Conservation (phyloP, 2,888 invertebrate genomes). For the Allophyes oxyacanthae region DNA sequence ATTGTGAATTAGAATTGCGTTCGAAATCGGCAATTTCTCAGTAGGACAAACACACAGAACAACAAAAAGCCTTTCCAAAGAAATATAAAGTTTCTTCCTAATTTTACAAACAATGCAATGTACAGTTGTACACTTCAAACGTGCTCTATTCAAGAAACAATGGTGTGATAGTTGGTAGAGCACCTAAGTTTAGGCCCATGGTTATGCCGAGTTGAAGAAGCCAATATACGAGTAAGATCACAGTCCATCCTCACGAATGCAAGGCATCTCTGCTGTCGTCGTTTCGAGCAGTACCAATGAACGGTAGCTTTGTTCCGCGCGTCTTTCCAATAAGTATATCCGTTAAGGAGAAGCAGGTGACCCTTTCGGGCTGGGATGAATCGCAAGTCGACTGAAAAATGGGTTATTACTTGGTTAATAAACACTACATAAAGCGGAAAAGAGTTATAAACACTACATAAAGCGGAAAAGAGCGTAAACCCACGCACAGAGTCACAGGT, state of each 20-base stretch:
- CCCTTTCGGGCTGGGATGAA: slow-evolving; percentile 58
- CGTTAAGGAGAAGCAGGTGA: slow-evolving; percentile 54
- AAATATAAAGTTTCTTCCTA: too few species aligned
- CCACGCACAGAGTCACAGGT: too few species aligned
- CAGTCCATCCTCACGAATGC: slow-evolving; percentile 54
- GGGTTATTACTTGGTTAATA: neutral
- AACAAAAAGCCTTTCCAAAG: too few species aligned
- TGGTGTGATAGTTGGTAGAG: neutral
- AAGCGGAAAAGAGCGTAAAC: too few species aligned
- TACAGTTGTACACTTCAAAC: neutral
- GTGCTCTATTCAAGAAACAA: neutral
- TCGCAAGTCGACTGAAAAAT: slow-evolving; percentile 36
- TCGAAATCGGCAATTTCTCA: too few species aligned
- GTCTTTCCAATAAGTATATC: slow-evolving; percentile 63
- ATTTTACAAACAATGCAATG: neutral
- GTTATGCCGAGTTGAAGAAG: slow-evolving; percentile 16
- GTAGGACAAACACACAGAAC: too few species aligned
- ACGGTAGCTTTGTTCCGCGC: slow-evolving; percentile 52
- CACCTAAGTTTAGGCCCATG: slow-evolving; percentile 18
- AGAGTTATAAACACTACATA: too few species aligned
- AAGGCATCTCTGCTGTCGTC: slow-evolving; percentile 45
- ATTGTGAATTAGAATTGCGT: too few species aligned
- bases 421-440: too few species aligned
- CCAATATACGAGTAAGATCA: slow-evolving; percentile 5
- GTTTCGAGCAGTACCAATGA: slow-evolving; percentile 62